Evolutionary conservation across 2,113 vertebrate species (phyloP).

Genomic region (Origma solitaria): DNA sequence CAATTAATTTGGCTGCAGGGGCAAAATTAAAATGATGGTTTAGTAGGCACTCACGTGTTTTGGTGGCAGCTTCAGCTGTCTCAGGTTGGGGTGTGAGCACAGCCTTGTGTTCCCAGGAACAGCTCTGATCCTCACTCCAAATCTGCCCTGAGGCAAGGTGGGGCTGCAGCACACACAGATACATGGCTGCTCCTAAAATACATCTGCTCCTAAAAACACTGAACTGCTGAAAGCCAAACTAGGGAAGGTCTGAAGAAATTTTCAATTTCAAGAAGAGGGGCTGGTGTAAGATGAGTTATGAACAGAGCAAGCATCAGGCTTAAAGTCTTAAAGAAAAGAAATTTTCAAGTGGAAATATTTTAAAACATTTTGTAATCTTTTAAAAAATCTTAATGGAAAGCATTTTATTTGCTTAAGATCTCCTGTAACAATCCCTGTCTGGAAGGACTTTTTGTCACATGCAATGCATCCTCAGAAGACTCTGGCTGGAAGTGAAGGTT

Average conservation of each 20-base stretch:
- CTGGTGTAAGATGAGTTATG: background rate
- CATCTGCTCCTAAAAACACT: background rate
- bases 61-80: background rate
- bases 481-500: background rate
- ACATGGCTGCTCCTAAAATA: background rate
- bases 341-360: background rate
- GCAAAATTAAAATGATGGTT: background rate
- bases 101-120: background rate
- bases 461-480: background rate
- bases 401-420: background rate
- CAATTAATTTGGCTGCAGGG: background rate
- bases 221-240: background rate
- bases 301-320: background rate
- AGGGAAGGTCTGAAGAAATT: background rate
- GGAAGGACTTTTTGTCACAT: background rate
- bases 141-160: background rate
- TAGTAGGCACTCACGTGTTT: background rate
- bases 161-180: background rate
- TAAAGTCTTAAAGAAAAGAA: background rate
- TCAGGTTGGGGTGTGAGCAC: background rate
- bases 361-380: background rate
- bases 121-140: background rate
- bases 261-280: background rate
- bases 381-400: background rate
- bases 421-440: background rate